These are phyloP conservation scores for Pygoscelis antarcticus DNA, from an alignment of 2,113 vertebrate species.

Conservation along the genomic window DNA sequence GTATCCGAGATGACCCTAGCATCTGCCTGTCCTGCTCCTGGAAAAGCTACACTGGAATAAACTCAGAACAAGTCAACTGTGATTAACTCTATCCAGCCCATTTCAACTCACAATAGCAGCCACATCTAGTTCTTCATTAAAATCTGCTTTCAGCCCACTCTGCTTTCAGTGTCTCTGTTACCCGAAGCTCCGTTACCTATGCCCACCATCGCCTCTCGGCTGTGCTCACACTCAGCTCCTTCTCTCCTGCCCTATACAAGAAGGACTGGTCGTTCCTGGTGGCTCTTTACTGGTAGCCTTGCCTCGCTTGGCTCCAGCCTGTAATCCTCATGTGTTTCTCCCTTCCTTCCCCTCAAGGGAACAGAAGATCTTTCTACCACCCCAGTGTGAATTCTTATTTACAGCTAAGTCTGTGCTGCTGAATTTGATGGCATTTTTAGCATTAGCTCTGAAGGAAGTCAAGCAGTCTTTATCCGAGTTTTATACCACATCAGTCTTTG, in stretches of 20 bases:
- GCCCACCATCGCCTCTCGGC: accelerated
- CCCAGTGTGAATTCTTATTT: not conserved
- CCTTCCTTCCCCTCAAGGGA: not conserved
- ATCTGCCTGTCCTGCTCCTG: not conserved
- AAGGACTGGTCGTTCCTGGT: not conserved
- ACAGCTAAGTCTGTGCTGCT: not conserved
- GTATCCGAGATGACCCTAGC: not conserved
- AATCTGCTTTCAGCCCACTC: not conserved
- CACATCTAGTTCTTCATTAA: not conserved
- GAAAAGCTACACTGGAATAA: not conserved
- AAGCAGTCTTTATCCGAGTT: not conserved
- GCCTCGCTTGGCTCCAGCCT: not conserved
- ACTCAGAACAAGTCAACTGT: not conserved
- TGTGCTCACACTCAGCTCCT: not conserved
- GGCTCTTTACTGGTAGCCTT: not conserved
- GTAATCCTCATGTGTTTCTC: not conserved
- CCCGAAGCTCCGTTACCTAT: not conserved
- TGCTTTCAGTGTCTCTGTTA: not conserved
- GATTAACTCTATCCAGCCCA: not conserved
- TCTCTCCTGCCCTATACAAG: not conserved
- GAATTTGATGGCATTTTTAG: not conserved
- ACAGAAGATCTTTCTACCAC: not conserved
- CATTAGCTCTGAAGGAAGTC: not conserved
- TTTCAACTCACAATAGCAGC: not conserved
- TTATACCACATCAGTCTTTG: not conserved